Evolutionary conservation across 2,888 invertebrate genomes (phyloP).

Genomic region (Campaea margaritaria): DNA sequence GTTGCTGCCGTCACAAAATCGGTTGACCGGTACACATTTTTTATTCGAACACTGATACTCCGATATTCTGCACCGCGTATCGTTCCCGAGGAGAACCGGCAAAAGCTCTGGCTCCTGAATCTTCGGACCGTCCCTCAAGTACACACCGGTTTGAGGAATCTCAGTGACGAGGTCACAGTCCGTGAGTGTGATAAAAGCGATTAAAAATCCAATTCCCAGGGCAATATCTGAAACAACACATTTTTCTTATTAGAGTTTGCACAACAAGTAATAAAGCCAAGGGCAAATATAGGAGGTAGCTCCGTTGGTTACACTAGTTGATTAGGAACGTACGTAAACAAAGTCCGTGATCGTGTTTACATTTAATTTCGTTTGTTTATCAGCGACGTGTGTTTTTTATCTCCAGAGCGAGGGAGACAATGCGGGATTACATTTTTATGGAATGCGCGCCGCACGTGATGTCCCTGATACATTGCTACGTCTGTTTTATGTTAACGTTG

Average conservation of each 20-base stretch:
- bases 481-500: constrained; percentile 30
- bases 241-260: constrained; percentile 33
- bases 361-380: constrained; percentile 60
- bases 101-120: constrained; percentile 73
- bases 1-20: constrained; percentile 91
- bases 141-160: constrained; percentile 44
- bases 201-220: constrained; percentile 55
- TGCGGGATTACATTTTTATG: constrained; percentile 26
- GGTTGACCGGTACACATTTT: constrained; percentile 88
- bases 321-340: constrained; percentile 63
- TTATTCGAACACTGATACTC: constrained; percentile 89
- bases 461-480: constrained; percentile 25
- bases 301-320: constrained; percentile 49
- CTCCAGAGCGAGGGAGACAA: constrained; percentile 10
- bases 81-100: constrained; percentile 76
- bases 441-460: constrained; percentile 6
- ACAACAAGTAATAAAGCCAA: constrained; percentile 27
- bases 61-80: constrained; percentile 86
- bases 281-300: constrained; percentile 44
- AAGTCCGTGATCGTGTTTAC: constrained; percentile 55
- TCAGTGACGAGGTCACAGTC: constrained; percentile 70
- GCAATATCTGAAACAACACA: constrained; percentile 71
- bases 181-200: constrained; percentile 63
- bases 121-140: constrained; percentile 62
- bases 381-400: constrained; percentile 19